A percentile compares a stretch with the other conserved stretches of the same genome.
phyloP scores from a whole-genome alignment of 2,113 vertebrate genomes.

The Pelusios castaneus region DNA sequence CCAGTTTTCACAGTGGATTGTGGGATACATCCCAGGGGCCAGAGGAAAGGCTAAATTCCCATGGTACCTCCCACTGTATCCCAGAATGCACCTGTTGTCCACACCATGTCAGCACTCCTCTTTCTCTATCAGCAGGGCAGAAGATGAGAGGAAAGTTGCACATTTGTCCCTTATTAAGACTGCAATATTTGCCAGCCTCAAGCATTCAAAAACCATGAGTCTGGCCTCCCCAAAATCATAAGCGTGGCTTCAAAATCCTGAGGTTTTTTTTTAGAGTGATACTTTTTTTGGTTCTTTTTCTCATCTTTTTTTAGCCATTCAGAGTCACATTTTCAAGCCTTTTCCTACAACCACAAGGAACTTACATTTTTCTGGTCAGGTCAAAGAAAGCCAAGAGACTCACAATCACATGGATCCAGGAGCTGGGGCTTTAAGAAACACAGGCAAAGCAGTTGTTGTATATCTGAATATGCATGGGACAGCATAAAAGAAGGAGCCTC shows the following conservation, averaged over 20 bases:
- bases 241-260: not conserved
- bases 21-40: not conserved
- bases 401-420: not conserved
- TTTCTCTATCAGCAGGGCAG: not conserved
- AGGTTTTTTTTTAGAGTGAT: not conserved
- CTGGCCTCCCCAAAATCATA: not conserved
- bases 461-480: not conserved
- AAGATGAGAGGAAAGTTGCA: not conserved
- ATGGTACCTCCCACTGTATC: not conserved
- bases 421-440: conserved; percentile 5
- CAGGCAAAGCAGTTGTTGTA: rapidly evolving
- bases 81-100: not conserved
- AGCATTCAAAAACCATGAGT: not conserved
- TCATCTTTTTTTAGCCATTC: conserved; percentile 33
- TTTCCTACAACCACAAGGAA: not conserved
- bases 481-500: not conserved
- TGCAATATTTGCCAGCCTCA: not conserved
- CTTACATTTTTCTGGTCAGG: not conserved
- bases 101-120: not conserved
- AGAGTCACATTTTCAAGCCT: not conserved
- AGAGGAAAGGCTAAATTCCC: not conserved
- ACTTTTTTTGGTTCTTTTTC: not conserved
- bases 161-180: not conserved
- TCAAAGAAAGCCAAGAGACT: conserved; percentile 8
- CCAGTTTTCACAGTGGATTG: not conserved